Percentiles rank a stretch among this genome's conserved stretches.
Evolutionary conservation across 2,888 invertebrate genomes (phyloP).

Genomic region (Chesias legatella): DNA sequence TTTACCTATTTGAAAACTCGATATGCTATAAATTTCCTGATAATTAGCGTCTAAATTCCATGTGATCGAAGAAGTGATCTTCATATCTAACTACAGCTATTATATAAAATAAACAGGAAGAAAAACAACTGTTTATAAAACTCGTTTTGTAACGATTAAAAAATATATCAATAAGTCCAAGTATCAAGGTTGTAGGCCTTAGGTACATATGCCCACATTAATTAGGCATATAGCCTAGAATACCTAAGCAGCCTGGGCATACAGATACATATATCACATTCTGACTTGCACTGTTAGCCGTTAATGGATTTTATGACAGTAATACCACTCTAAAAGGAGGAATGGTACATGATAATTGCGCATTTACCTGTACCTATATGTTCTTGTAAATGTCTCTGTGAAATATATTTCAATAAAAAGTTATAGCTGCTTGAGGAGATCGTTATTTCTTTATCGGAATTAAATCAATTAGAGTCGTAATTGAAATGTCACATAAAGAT

Average conservation of each 20-base stretch:
- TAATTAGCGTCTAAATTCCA: too few relatives aligned
- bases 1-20: too few relatives aligned
- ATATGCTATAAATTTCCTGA: too few relatives aligned
- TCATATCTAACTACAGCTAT: conserved; percentile 8
- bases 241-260: conserved; percentile 27
- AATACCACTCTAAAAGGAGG: conserved; percentile 57
- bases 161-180: conserved; percentile 66
- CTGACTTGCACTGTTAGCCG: conserved; percentile 35
- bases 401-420: conserved; percentile 29
- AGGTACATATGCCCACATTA: conserved; percentile 48
- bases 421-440: conserved; percentile 24
- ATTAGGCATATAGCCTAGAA: conserved; percentile 47
- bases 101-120: conserved; percentile 37
- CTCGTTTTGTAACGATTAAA: conserved; percentile 42
- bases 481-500: conserved; percentile 9
- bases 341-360: conserved; percentile 47
- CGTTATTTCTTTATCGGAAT: conserved; percentile 19
- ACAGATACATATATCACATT: conserved; percentile 31
- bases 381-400: conserved; percentile 40
- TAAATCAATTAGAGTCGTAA: conserved; percentile 13
- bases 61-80: conserved; percentile 2
- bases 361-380: conserved; percentile 36
- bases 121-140: conserved; percentile 26
- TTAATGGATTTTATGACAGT: conserved; percentile 52
- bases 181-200: conserved; percentile 59